These are phyloP conservation scores for Anagrus nilaparvatae DNA, from an alignment of 1,140 invertebrate species.

Conservation along the genomic window DNA sequence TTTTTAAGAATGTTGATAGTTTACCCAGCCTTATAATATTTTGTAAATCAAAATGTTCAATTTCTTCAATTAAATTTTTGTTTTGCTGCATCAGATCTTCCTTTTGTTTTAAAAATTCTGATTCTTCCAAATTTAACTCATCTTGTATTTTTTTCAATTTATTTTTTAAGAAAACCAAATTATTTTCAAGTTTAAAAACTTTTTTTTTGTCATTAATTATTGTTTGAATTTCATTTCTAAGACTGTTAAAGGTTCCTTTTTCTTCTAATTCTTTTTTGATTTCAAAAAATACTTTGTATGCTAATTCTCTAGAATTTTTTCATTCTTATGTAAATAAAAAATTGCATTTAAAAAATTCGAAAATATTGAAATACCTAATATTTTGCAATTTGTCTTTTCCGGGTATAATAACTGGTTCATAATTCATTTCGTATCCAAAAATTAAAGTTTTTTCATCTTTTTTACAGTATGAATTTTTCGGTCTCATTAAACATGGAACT, in stretches of 20 bases:
- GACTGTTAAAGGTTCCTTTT: constrained; percentile 17
- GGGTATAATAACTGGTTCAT: constrained; percentile 19
- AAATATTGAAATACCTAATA: too few relatives aligned
- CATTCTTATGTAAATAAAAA: too few relatives aligned
- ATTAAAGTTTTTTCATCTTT: constrained; percentile 19
- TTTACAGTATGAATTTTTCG: too few relatives aligned
- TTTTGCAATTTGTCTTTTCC: constrained; percentile 14
- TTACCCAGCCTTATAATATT: constrained; percentile 13
- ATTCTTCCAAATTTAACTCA: constrained; percentile 9
- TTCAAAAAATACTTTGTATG: constrained; percentile 6
- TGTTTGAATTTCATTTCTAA: constrained; percentile 23
- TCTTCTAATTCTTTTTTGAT: constrained; percentile 7
- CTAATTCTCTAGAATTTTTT: constrained; percentile 10
- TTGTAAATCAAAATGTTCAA: too few relatives aligned
- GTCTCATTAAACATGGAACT: too few relatives aligned
- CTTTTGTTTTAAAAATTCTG: constrained; percentile 14
- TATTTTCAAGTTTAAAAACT: constrained; percentile 1
- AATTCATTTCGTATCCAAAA: constrained; percentile 16
- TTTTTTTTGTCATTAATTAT: constrained; percentile 18
- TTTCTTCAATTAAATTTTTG: constrained; percentile 13
- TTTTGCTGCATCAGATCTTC: constrained; percentile 17
- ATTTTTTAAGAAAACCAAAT: neutral
- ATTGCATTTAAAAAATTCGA: too few relatives aligned
- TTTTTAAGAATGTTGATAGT: constrained; percentile 3
- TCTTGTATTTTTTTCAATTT: neutral